A percentile compares a stretch with the other conserved stretches of the same genome.
phyloP scores from a whole-genome alignment of 2,888 invertebrate genomes.

The Panopea generosa region DNA sequence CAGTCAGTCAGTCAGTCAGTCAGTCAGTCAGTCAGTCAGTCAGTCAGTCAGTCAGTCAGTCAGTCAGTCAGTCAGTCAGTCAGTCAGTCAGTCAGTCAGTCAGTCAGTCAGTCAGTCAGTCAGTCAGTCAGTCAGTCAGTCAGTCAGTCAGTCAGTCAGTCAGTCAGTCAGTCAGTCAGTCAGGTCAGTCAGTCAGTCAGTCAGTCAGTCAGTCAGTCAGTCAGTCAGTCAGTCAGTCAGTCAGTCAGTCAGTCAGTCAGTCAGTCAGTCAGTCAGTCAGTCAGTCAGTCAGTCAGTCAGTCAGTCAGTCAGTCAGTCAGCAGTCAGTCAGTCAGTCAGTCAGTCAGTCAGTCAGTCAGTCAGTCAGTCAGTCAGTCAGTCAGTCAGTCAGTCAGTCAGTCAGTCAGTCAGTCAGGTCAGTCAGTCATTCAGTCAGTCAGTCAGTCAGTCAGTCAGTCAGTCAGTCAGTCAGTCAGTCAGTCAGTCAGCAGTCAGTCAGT shows the following conservation, averaged over 20 bases:
- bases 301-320: too few relatives aligned
- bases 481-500: too few relatives aligned
- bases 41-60: conserved; percentile 24
- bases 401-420: conserved; percentile 10
- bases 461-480: conserved; percentile 15
- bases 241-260: conserved; percentile 31
- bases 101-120: conserved; percentile 36
- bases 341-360: conserved; percentile 22
- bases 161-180: conserved; percentile 20
- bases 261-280: conserved; percentile 34
- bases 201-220: conserved; percentile 31
- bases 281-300: conserved; percentile 31
- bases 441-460: conserved; percentile 9
- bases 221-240: conserved; percentile 35
- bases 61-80: conserved; percentile 35
- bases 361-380: conserved; percentile 6
- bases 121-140: conserved; percentile 37
- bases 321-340: conserved; percentile 33
- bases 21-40: conserved; percentile 27
- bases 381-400: conserved; percentile 9
- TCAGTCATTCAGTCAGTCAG: conserved; percentile 11
- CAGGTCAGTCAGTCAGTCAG: too few relatives aligned
- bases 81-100: conserved; percentile 36
- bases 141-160: conserved; percentile 25
- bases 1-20: conserved; percentile 33